phyloP scores from a whole-genome alignment of 2,113 vertebrate genomes.

The Trinectes maculatus region DNA sequence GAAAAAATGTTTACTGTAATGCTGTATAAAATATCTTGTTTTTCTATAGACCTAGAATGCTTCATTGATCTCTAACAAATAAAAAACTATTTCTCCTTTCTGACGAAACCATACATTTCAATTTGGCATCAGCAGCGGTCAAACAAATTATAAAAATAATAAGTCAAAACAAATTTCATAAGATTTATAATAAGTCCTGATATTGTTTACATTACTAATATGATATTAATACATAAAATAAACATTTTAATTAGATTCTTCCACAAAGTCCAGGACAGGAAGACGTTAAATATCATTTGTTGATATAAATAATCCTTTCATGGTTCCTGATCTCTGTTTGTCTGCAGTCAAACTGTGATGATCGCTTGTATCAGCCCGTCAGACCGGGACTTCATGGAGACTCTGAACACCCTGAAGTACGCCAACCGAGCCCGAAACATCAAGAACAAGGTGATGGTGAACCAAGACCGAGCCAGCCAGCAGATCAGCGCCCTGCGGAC shows the following conservation, averaged over 20 bases:
- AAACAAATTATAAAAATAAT: too few species aligned
- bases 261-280: not conserved
- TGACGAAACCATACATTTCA: not conserved
- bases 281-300: not conserved
- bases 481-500: constrained; percentile 93
- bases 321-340: constrained; percentile 9
- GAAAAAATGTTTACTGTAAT: too few species aligned
- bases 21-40: too few species aligned
- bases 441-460: constrained; percentile 97
- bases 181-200: too few species aligned
- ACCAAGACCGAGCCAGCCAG: constrained; percentile 96
- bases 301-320: not conserved
- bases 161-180: too few species aligned
- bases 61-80: too few species aligned
- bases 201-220: not conserved
- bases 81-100: too few species aligned
- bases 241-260: not conserved
- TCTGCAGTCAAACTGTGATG: constrained; percentile 96
- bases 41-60: too few species aligned
- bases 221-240: not conserved
- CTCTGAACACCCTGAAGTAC: constrained; percentile 94
- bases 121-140: not conserved
- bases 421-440: constrained; percentile 97
- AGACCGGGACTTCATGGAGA: constrained; percentile 99
- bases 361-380: constrained; percentile 98